phyloP scores from a whole-genome alignment of 1,140 invertebrate genomes.

The Zaprionus davidi region DNA sequence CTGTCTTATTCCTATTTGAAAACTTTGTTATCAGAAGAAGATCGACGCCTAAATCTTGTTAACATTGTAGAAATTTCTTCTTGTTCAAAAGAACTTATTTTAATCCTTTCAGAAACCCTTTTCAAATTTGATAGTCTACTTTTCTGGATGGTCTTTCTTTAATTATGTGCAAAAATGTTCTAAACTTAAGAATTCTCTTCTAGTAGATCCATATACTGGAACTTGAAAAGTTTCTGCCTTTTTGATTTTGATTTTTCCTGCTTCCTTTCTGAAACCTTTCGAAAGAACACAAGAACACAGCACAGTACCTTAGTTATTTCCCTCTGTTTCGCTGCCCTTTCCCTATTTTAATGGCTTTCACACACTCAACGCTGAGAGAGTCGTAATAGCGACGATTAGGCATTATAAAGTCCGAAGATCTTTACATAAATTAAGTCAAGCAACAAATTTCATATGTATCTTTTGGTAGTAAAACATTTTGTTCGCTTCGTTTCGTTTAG shows the following conservation, averaged over 20 bases:
- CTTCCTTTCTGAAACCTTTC: neutral
- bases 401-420: conserved; percentile 41
- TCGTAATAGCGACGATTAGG: conserved; percentile 36
- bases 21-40: too few relatives aligned
- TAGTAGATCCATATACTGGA: too few relatives aligned
- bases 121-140: too few relatives aligned
- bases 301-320: neutral
- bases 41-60: too few relatives aligned
- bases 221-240: too few relatives aligned
- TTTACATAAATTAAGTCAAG: conserved; percentile 68
- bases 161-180: too few relatives aligned
- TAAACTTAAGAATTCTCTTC: too few relatives aligned
- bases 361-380: conserved; percentile 58
- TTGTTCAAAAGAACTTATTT: too few relatives aligned
- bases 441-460: conserved; percentile 62
- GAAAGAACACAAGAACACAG: neutral
- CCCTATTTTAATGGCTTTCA: conserved; percentile 67
- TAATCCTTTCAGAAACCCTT: too few relatives aligned
- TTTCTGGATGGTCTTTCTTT: too few relatives aligned
- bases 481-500: conserved; percentile 42
- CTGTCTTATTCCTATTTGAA: too few relatives aligned
- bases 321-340: neutral
- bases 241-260: neutral
- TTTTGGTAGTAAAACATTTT: conserved; percentile 65
- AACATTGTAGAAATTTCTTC: too few relatives aligned